Conservation (phyloP, 2,113 vertebrate species). For the Otolemur garnettii region DNA sequence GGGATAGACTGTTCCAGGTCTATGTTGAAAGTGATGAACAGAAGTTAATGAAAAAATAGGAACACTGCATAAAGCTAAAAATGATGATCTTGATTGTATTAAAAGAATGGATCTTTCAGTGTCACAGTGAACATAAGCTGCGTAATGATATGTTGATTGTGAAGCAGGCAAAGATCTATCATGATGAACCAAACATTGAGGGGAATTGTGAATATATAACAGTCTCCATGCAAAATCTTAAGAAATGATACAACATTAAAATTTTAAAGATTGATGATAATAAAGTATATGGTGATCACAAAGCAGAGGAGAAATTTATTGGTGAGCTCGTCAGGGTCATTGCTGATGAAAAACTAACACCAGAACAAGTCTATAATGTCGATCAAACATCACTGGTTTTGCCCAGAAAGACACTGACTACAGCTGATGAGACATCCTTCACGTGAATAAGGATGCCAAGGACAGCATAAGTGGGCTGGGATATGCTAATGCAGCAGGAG, state of each 20-base stretch:
- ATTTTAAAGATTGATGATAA: not conserved
- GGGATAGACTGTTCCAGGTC: not conserved
- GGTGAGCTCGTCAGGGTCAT: not conserved
- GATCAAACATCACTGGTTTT: not conserved
- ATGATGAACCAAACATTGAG: not conserved
- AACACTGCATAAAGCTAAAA: not conserved
- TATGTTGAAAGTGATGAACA: not conserved
- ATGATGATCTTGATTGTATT: not conserved
- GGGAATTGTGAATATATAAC: not conserved
- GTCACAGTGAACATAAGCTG: not conserved
- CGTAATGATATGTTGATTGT: not conserved
- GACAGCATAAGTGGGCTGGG: not conserved
- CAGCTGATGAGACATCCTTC: not conserved
- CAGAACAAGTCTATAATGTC: not conserved
- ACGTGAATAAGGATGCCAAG: not conserved
- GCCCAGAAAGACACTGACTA: not conserved
- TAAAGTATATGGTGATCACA: not conserved
- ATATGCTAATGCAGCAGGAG: not conserved
- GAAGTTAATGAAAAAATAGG: not conserved
- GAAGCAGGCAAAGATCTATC: not conserved
- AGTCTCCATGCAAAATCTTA: not conserved
- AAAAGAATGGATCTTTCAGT: not conserved
- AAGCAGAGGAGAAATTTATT: not conserved
- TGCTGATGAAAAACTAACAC: not conserved
- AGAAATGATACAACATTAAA: not conserved